Percentiles rank a stretch among this genome's conserved stretches.
These are phyloP conservation scores for Todus mexicanus DNA, from an alignment of 2,797 vertebrate species.

Conservation along the genomic window DNA sequence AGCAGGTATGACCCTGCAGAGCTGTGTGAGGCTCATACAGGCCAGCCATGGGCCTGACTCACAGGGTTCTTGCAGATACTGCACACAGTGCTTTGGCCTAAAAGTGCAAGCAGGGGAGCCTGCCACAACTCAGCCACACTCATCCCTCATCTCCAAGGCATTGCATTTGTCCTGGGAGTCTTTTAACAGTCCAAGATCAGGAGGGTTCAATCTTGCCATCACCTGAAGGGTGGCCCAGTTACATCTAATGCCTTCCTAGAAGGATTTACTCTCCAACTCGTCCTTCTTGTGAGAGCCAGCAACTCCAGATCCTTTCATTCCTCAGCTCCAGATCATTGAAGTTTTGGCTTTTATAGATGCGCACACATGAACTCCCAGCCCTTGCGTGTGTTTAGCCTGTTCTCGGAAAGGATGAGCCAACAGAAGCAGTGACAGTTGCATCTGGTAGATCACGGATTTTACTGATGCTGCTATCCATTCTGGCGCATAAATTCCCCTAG, in stretches of 20 bases:
- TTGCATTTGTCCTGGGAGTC: not conserved
- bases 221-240: not conserved
- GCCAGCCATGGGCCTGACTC: not conserved
- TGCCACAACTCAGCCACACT: not conserved
- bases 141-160: not conserved
- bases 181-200: not conserved
- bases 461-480: not conserved
- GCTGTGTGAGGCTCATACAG: not conserved
- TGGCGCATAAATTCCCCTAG: not conserved
- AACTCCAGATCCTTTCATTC: not conserved
- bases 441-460: not conserved
- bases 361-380: not conserved
- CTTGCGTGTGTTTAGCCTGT: not conserved
- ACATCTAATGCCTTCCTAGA: not conserved
- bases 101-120: not conserved
- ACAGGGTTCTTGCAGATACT: not conserved
- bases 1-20: not conserved
- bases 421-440: not conserved
- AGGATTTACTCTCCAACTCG: not conserved
- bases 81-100: not conserved
- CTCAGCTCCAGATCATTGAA: not conserved
- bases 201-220: not conserved
- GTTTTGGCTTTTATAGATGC: not conserved
- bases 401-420: not conserved
- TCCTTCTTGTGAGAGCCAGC: not conserved